Evolutionary conservation across 2,797 vertebrate genomes (phyloP), one percentile per base, ranked within the genome.

Genomic region (Pseudopleuronectes americanus): DNA sequence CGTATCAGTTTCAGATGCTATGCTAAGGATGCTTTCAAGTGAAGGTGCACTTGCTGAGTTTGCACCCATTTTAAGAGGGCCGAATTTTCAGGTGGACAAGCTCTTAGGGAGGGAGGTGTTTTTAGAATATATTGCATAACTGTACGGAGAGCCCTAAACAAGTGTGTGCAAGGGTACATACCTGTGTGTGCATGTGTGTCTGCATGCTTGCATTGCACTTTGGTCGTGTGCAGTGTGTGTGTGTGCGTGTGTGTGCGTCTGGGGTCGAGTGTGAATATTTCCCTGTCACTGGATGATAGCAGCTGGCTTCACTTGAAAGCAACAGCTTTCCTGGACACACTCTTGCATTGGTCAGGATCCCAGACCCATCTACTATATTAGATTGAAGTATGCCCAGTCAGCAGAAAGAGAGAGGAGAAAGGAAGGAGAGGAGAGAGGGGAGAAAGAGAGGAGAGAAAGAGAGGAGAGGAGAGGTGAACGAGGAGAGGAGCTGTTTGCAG

Each of bases 251-350:
- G 8, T 36, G 28, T 61, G 64, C 52, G 48, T 57, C 77, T 61
- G 79, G 12, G 60, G 64, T 80, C 0, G 41, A 67, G 77, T 71
- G 78, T 84, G 76, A 85, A 87, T 78, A 81, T 72, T 73, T 89
- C 62, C 66, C 81, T 89, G 85, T 87, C 81, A 84, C 67, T 82
- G 70, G 81, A 74, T 77, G 79, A 86, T 74, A 57, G 70, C 76
- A 64, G 31, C 66, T 90, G 87, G 86, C 87, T 76, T 57, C 64
- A 89, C 83, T 89, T 91, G 79, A 92, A 91, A 92, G 90, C 83
- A 63, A 67, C 75, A 83, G 80, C 77, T 77, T 71, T 85, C 76
- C 78, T 84, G 80, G 74, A 81, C 70, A 19, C 78, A 53, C 68
- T 80, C 62, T 62, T 45, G 43, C 17, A 61, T 57, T 79, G 86